Evolutionary conservation across 2,113 vertebrate species (phyloP).

Genomic region (Corythornis madagascariensis): DNA sequence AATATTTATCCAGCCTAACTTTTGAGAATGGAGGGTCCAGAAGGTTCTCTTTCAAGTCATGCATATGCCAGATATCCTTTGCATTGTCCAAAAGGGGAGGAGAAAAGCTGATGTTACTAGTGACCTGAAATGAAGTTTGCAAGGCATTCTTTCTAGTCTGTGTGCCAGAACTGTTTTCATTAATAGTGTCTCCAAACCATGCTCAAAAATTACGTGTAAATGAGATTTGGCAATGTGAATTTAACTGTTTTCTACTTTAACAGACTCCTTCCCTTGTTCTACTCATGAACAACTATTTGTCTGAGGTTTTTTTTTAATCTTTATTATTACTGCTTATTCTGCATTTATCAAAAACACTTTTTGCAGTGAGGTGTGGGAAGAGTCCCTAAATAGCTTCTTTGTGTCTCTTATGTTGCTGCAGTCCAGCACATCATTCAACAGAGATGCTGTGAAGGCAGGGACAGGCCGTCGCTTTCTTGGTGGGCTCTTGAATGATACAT

Average conservation of each 20-base stretch:
- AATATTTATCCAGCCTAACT: neutral
- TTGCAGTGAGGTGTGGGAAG: too few relatives aligned
- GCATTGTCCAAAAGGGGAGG: neutral
- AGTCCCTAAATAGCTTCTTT: too few relatives aligned
- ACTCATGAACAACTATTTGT: neutral
- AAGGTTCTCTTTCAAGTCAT: neutral
- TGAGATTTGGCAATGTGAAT: neutral
- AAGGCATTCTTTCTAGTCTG: neutral
- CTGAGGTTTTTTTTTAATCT: too few relatives aligned
- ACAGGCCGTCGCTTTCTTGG: constrained; percentile 94
- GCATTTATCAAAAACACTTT: too few relatives aligned
- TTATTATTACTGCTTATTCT: too few relatives aligned
- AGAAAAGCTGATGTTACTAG: neutral
- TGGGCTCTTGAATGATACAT: constrained; percentile 91
- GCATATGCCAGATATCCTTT: neutral
- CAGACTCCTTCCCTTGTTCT: neutral
- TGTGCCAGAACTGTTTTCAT: neutral
- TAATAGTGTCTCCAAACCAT: neutral
- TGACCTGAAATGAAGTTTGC: neutral
- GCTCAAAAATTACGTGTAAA: neutral
- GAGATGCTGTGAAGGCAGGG: constrained; percentile 94
- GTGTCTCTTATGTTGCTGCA: constrained; percentile 55
- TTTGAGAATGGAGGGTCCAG: neutral
- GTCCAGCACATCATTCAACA: constrained; percentile 96
- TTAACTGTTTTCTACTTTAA: neutral